Base-by-base conservation (phyloP, 1,140 invertebrate species). In the Hylyphantes graminicola region DNA sequence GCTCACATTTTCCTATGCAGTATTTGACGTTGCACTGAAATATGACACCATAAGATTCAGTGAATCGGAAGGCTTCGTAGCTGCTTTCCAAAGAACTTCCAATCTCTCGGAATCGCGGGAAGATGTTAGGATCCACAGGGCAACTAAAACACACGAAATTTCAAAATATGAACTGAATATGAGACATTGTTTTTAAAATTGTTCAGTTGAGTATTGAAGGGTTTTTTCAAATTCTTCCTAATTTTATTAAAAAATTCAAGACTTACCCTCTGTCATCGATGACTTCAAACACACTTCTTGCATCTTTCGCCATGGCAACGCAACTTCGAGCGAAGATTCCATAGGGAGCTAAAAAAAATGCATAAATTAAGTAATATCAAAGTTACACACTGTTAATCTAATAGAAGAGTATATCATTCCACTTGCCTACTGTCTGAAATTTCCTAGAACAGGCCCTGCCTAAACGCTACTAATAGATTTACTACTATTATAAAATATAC, bases 21-120 rank as follows among this genome's bases (percentile, higher is more conserved):
- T 98, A 98, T 89, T 97, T 97, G 84, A 98, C 96, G 89, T 98
- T 98, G 90, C 96, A 98, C 89, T 98, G 96, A 93, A 98, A 98
- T 89, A 98, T 98, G 64, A 98, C 96, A 17, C 96, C 96, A 86
- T 97, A 98, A 21, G 96, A 97, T 89, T 98, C 96, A 0, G 96
- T 98, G 88, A 98, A 97, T 87, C 96, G 92, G 91, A 98, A 98
- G 1, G 96, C 96, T 90, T 98, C 96, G 88, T 97, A 98, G 67
- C 95, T 92, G 0, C 95, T 96, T 88, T 97, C 95, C 76, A 98
- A 90, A 0, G 96, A 95, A 88, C 89, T 90, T 94, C 96, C 68
- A 94, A 95, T 87, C 96, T 95, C 55, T 93, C 86, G 65, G 72
- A 89, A 89, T 17, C 75, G 94, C 7, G 96, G 96, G 92, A 98